Conservation (phyloP, 1,140 invertebrate genomes). For the Zaprionus nigranus region DNA sequence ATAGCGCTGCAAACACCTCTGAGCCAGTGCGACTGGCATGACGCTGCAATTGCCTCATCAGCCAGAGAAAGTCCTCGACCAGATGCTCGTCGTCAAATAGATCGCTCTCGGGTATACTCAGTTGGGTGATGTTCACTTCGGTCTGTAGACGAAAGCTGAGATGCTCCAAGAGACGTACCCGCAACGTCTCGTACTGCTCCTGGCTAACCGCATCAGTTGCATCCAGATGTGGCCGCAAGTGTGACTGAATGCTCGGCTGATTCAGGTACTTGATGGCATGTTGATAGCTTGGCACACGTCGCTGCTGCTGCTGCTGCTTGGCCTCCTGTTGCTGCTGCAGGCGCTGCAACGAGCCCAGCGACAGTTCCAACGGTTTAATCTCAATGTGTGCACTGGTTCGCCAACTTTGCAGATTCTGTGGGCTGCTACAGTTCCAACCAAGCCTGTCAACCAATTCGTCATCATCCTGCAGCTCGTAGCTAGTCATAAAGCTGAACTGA, state of each 20-base stretch:
- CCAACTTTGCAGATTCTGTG: constrained; percentile 49
- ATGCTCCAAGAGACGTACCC: constrained; percentile 54
- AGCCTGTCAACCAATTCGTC: constrained; percentile 21
- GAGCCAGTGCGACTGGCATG: constrained; percentile 16
- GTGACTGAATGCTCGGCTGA: constrained; percentile 42
- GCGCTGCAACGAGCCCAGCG: constrained; percentile 20
- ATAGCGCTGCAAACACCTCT: constrained; percentile 13
- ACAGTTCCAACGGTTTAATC: constrained; percentile 28
- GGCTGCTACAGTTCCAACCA: constrained; percentile 56
- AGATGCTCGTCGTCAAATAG: constrained; percentile 73
- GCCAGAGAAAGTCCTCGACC: constrained; percentile 63
- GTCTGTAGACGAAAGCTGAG: constrained; percentile 58
- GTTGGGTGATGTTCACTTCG: constrained; percentile 75
- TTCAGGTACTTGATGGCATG: constrained; percentile 53
- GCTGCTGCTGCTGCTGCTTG: constrained; percentile 15
- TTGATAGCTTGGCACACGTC: constrained; percentile 45
- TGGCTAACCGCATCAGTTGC: constrained; percentile 8
- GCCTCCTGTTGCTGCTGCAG: constrained; percentile 46
- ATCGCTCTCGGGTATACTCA: constrained; percentile 79
- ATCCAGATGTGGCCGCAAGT: constrained; percentile 41
- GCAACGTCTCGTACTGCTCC: constrained; percentile 23
- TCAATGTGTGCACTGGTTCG: constrained; percentile 18
- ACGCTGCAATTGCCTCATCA: constrained; percentile 51
- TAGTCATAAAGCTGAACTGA: constrained; percentile 68
- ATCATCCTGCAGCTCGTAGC: constrained; percentile 54